Conservation (phyloP, 2,113 vertebrate genomes). For the Ardeotis arabs region DNA sequence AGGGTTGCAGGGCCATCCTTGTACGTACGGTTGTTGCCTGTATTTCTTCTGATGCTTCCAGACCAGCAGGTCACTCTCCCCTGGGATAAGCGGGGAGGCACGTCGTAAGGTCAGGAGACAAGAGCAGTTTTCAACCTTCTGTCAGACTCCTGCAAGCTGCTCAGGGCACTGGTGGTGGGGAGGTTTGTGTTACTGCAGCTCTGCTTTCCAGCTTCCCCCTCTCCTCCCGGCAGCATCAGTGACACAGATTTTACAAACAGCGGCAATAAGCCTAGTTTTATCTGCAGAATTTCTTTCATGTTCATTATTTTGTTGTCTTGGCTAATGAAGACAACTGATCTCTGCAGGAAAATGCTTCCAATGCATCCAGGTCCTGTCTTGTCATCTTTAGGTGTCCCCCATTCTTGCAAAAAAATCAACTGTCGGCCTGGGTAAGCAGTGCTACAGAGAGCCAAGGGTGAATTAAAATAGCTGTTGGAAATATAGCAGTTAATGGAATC, state of each 20-base stretch:
- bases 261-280: slow-evolving; percentile 3
- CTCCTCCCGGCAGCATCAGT: slow-evolving; percentile 13
- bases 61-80: background rate
- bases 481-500: background rate
- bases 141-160: background rate
- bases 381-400: background rate
- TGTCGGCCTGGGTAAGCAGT: background rate
- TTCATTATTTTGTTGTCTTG: slow-evolving; percentile 54
- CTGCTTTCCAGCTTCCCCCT: slow-evolving; percentile 11
- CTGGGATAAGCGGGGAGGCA: background rate
- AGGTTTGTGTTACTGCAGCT: slow-evolving; percentile 1
- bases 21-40: background rate
- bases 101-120: background rate
- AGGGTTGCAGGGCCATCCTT: slow-evolving; percentile 8
- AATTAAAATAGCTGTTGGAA: background rate
- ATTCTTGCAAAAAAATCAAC: background rate
- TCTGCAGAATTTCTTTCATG: slow-evolving; percentile 19
- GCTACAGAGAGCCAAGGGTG: background rate
- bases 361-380: background rate
- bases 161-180: background rate
- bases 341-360: slow-evolving; percentile 33
- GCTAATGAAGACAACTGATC: slow-evolving; percentile 35
- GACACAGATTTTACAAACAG: slow-evolving; percentile 49
- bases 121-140: background rate
- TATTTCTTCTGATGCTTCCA: slow-evolving; percentile 11